Percentiles rank a stretch among this genome's conserved stretches.
Conservation (phyloP, 1,140 invertebrate species). For the Araneus ventricosus region DNA sequence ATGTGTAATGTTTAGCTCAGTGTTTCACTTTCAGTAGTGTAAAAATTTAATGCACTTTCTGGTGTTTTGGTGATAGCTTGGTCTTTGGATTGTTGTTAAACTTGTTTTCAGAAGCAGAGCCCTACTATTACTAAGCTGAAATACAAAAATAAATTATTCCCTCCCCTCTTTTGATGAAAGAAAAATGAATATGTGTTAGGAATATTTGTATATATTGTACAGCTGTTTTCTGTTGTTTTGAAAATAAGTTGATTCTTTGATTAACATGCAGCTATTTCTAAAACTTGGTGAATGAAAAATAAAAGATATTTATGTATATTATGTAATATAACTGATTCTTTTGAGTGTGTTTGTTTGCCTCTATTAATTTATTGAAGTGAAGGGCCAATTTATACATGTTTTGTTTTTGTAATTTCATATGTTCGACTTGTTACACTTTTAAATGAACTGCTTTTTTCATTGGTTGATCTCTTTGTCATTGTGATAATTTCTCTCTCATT, state of each 20-base stretch:
- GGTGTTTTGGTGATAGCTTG: background rate
- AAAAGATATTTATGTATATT: background rate
- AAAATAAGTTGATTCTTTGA: background rate
- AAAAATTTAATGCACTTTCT: background rate
- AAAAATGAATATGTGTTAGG: background rate
- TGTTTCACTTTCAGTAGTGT: background rate
- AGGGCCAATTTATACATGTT: background rate
- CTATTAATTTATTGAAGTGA: conserved; percentile 1
- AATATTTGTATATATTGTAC: conserved; percentile 3
- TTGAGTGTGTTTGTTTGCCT: background rate
- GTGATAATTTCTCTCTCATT: background rate
- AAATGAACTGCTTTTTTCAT: background rate
- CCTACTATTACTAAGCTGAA: background rate
- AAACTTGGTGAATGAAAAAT: background rate
- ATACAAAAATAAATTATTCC: background rate
- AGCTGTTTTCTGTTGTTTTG: background rate
- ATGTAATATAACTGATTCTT: background rate
- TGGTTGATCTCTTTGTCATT: background rate
- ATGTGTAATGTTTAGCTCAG: background rate
- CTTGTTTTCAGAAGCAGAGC: background rate
- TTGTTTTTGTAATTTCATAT: background rate
- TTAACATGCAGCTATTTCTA: background rate
- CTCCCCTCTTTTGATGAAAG: background rate
- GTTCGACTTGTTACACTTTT: background rate
- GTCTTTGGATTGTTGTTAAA: background rate